These are phyloP conservation scores for Stenoptilia bipunctidactyla DNA, from an alignment of 2,888 invertebrate species.

Conservation along the genomic window DNA sequence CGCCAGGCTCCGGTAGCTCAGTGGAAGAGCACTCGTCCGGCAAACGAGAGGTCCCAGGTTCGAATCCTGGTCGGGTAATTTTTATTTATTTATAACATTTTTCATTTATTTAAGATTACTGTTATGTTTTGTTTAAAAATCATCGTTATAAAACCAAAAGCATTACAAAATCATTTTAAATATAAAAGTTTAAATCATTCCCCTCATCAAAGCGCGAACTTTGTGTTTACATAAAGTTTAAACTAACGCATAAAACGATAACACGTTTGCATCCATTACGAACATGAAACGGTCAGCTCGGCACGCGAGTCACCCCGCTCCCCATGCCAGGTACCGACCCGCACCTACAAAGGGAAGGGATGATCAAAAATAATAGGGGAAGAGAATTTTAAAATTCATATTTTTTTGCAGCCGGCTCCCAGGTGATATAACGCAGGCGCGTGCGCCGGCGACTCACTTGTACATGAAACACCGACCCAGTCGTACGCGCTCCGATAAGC, in stretches of 20 bases:
- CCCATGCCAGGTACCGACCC: conserved; percentile 62
- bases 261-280: neutral
- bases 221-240: too few species aligned
- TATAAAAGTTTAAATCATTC: too few species aligned
- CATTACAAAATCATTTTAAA: too few species aligned
- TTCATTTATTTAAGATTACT: too few species aligned
- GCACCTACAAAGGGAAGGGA: conserved; percentile 66
- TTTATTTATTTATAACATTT: too few species aligned
- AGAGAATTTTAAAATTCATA: conserved; percentile 69
- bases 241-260: neutral
- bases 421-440: conserved; percentile 69
- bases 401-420: conserved; percentile 71
- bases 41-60: too few species aligned
- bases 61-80: too few species aligned
- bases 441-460: conserved; percentile 65
- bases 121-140: too few species aligned
- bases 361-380: conserved; percentile 72
- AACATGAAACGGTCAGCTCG: conserved; percentile 45
- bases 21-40: too few species aligned
- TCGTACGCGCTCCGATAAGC: conserved; percentile 43
- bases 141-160: too few species aligned
- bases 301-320: conserved; percentile 50
- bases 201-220: too few species aligned
- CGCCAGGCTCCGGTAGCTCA: too few species aligned
- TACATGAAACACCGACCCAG: conserved; percentile 53